Evolutionary conservation across 2,888 invertebrate species (phyloP).

Genomic region (Pherbina coryleti): DNA sequence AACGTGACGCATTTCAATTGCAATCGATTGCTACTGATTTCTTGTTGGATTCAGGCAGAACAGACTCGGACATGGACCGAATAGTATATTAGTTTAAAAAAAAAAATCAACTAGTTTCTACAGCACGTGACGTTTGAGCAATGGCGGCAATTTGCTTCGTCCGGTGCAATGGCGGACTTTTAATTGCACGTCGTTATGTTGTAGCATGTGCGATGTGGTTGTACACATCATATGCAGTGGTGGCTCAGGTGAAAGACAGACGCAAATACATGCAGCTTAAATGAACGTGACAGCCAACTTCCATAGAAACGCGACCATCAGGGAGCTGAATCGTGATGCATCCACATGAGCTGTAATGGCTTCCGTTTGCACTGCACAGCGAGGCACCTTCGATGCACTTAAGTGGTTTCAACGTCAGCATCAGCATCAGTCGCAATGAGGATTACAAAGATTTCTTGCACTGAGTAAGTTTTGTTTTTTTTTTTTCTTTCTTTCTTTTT

Average conservation of each 20-base stretch:
- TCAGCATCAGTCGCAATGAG: background rate
- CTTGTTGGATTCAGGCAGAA: background rate
- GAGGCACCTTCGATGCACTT: constrained; percentile 24
- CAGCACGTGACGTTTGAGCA: constrained; percentile 29
- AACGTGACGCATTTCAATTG: background rate
- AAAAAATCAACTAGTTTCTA: background rate
- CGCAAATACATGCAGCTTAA: constrained; percentile 12
- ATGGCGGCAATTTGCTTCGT: constrained; percentile 35
- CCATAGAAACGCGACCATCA: background rate
- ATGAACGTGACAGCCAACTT: constrained; percentile 17
- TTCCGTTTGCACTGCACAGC: background rate
- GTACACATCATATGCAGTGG: background rate
- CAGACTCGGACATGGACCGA: background rate
- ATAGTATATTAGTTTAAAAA: background rate
- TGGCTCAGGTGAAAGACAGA: background rate
- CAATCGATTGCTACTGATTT: background rate
- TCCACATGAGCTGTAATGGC: constrained; percentile 10
- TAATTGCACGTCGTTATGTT: constrained; percentile 25
- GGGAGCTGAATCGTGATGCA: background rate
- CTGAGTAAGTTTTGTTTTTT: background rate
- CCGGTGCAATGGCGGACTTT: constrained; percentile 38
- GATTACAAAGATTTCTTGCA: background rate
- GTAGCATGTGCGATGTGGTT: background rate
- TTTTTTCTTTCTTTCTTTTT: background rate
- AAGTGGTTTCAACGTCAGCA: constrained; percentile 4